Percentiles rank a stretch among this genome's conserved stretches.
Evolutionary conservation across 2,113 vertebrate species (phyloP).

Genomic region (Saccopteryx leptura): DNA sequence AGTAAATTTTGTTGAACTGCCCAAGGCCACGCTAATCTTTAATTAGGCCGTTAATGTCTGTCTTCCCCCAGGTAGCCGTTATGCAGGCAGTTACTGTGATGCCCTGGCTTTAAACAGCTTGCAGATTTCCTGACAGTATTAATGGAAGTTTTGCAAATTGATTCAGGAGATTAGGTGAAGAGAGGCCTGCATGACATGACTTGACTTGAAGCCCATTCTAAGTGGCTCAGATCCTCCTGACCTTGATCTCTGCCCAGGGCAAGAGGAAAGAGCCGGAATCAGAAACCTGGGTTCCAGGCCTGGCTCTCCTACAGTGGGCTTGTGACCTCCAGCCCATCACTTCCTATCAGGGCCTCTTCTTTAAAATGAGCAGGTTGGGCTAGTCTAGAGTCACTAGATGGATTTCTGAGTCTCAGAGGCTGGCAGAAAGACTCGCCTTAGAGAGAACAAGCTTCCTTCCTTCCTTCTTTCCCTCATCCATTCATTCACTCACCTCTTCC

Average conservation of each 20-base stretch:
- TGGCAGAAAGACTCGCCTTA: background rate
- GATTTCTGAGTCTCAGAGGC: background rate
- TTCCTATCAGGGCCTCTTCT: background rate
- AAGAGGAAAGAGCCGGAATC: slow-evolving; percentile 31
- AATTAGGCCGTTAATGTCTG: slow-evolving; percentile 87
- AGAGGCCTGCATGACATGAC: slow-evolving; percentile 64
- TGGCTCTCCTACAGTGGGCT: background rate
- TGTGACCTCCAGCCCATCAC: background rate
- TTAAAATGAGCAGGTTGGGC: background rate
- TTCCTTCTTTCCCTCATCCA: background rate
- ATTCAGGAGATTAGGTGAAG: slow-evolving; percentile 84
- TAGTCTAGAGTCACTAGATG: background rate
- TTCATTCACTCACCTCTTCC: background rate
- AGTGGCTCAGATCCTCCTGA: slow-evolving; percentile 40
- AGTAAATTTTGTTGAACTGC: slow-evolving; percentile 84
- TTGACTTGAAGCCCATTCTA: slow-evolving; percentile 71
- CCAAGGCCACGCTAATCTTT: slow-evolving; percentile 86
- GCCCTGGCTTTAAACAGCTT: slow-evolving; percentile 86
- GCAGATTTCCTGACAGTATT: slow-evolving; percentile 86
- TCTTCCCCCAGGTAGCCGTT: slow-evolving; percentile 85
- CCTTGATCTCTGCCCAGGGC: slow-evolving; percentile 62
- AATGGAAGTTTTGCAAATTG: slow-evolving; percentile 88
- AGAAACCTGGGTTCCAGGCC: background rate
- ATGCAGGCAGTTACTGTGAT: slow-evolving; percentile 82
- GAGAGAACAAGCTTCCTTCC: background rate